A percentile compares a stretch with the other conserved stretches of the same genome.
Conservation (phyloP, 2,888 invertebrate genomes). For the Eupelmus urozonus region DNA sequence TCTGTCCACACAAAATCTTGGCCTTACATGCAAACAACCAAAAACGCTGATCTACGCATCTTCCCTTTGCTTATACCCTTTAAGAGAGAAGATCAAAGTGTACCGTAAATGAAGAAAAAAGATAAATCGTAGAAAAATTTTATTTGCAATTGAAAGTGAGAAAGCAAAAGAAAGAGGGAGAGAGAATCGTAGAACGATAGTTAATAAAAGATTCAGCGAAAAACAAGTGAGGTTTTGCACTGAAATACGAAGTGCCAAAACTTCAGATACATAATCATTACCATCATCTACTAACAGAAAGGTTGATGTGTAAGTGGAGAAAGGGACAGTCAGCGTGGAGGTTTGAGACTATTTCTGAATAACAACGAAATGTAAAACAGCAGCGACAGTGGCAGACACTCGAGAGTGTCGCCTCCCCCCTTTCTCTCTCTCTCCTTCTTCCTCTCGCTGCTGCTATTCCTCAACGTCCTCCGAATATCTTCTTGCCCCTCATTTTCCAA, state of each 20-base stretch:
- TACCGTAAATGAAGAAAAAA: too few relatives aligned
- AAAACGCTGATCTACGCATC: too few relatives aligned
- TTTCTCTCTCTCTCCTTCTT: slow-evolving; percentile 45
- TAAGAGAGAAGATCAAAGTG: too few relatives aligned
- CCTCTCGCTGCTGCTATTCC: slow-evolving; percentile 48
- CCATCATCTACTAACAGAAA: slow-evolving; percentile 33
- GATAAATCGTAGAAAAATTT: too few relatives aligned
- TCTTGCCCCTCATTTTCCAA: not conserved
- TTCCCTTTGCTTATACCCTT: too few relatives aligned
- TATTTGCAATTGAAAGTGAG: too few relatives aligned
- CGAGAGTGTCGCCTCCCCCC: slow-evolving; percentile 28
- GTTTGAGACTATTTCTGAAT: slow-evolving; percentile 72
- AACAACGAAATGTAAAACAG: slow-evolving; percentile 71
- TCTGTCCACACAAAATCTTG: too few relatives aligned
- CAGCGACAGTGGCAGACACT: slow-evolving; percentile 65
- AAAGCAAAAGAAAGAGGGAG: not conserved
- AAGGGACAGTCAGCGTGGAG: slow-evolving; percentile 36
- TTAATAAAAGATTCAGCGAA: slow-evolving; percentile 70
- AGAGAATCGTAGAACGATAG: not conserved
- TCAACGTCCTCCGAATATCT: slow-evolving; percentile 32
- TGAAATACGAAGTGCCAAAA: slow-evolving; percentile 33
- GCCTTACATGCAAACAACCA: too few relatives aligned
- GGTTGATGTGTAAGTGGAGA: slow-evolving; percentile 14
- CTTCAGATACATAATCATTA: not conserved
- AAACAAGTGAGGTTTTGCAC: slow-evolving; percentile 53